Evolutionary conservation across 2,888 invertebrate species (phyloP).

Genomic region (Caenorhabditis parvicauda): DNA sequence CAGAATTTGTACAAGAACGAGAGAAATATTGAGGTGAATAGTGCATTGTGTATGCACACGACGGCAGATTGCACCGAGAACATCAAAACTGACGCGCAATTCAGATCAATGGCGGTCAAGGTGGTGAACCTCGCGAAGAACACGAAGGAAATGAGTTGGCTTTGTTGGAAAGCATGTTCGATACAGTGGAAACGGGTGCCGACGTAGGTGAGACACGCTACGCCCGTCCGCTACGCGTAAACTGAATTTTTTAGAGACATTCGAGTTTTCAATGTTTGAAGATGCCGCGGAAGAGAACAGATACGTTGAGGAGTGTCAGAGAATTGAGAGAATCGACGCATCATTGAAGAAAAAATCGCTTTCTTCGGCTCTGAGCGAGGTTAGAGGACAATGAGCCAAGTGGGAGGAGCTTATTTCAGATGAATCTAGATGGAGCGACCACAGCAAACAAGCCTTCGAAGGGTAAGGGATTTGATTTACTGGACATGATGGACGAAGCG

Average conservation of each 20-base stretch:
- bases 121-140: neutral
- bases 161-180: conserved; percentile 25
- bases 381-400: conserved; percentile 4
- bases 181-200: conserved; percentile 3
- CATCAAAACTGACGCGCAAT: too few relatives aligned
- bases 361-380: conserved; percentile 34
- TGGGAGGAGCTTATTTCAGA: neutral
- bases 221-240: neutral
- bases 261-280: conserved; percentile 40
- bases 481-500: conserved; percentile 60
- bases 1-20: conserved; percentile 24
- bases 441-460: conserved; percentile 25
- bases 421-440: conserved; percentile 2
- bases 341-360: conserved; percentile 32
- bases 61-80: too few relatives aligned
- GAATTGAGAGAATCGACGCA: conserved; percentile 32
- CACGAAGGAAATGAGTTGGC: conserved; percentile 19
- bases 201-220: conserved; percentile 14
- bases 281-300: conserved; percentile 35
- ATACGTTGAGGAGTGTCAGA: conserved; percentile 23
- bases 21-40: too few relatives aligned
- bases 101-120: conserved; percentile 27
- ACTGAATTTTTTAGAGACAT: conserved; percentile 8
- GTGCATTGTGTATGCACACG: too few relatives aligned
- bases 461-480: conserved; percentile 51